Evolutionary conservation across 2,113 vertebrate genomes (phyloP), one percentile per base, ranked within the genome.

Genomic region (Acanthochromis polyacanthus): DNA sequence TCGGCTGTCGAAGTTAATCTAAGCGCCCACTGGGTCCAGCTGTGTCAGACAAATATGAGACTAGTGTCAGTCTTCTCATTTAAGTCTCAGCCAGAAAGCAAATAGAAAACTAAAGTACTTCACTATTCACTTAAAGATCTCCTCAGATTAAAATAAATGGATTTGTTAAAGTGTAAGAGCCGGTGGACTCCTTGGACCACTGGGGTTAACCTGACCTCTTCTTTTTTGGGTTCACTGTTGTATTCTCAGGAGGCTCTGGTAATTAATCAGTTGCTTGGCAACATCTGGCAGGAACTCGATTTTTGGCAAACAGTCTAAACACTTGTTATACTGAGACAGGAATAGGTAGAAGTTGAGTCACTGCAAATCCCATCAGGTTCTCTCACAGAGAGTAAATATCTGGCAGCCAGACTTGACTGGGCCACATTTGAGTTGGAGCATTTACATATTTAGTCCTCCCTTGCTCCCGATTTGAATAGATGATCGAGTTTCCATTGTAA

Each of bases 241-340:
- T 48, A 25, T 52, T 45, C 66, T 78, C 61, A 43, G 59, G 60
- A 77, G 43, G 28, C 38, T 75, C 61, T 25, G 55, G 59, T 83
- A 87, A 91, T 87, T 86, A 86, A 86, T 85, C 71, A 71, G 80
- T 83, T 87, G 84, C 85, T 76, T 84, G 67, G 85, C 81, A 83
- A 87, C 81, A 83, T 83, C 62, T 84, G 87, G 63, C 62, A 56
- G 16, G 46, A 61, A 67, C 67, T 60, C 66, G 65, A 89, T 81
- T 84, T 81, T 77, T 85, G 72, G 72, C 72, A 80, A 89, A 81
- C 60, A 63, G 59, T 76, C 61, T 61, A 79, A 88, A 87, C 88
- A 90, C 67, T 78, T 87, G 78, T 87, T 83, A 71, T 23, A 55
- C 53, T 65, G 71, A 73, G 55, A 72, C 53, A 71, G 61, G 62